These are phyloP conservation scores for Natator depressus DNA, from an alignment of 2,113 vertebrate species.

Conservation along the genomic window DNA sequence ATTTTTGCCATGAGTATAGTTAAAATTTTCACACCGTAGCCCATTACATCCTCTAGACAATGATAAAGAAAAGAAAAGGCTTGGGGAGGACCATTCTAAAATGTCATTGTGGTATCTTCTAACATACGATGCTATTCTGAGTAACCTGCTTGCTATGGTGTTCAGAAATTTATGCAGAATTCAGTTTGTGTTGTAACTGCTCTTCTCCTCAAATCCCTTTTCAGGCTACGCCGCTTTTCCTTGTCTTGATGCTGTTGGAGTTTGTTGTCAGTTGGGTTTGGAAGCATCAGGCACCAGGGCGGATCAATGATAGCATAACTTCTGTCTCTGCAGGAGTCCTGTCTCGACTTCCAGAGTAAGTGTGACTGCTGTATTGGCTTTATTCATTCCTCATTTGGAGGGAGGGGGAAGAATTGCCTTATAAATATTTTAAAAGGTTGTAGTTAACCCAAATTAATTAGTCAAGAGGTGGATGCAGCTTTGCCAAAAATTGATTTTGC, in stretches of 20 bases:
- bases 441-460: not conserved
- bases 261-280: conserved; percentile 81
- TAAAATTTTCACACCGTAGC: not conserved
- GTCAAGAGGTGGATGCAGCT: not conserved
- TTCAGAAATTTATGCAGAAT: conserved; percentile 6
- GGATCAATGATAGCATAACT: conserved; percentile 85
- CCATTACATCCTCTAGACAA: not conserved
- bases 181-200: not conserved
- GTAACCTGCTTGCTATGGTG: not conserved
- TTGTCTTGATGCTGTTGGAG: conserved; percentile 88
- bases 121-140: not conserved
- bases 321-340: conserved; percentile 88
- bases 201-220: conserved; percentile 47
- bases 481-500: not conserved
- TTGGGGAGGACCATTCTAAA: not conserved
- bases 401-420: not conserved
- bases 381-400: not conserved
- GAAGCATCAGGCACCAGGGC: conserved; percentile 71
- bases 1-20: not conserved
- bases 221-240: conserved; percentile 90
- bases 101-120: not conserved
- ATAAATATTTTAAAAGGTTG: not conserved
- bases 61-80: not conserved
- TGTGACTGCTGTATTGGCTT: not conserved
- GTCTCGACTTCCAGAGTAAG: conserved; percentile 89